Base-by-base conservation (phyloP, 2,797 vertebrate genomes). In the Adrianichthys oophorus region DNA sequence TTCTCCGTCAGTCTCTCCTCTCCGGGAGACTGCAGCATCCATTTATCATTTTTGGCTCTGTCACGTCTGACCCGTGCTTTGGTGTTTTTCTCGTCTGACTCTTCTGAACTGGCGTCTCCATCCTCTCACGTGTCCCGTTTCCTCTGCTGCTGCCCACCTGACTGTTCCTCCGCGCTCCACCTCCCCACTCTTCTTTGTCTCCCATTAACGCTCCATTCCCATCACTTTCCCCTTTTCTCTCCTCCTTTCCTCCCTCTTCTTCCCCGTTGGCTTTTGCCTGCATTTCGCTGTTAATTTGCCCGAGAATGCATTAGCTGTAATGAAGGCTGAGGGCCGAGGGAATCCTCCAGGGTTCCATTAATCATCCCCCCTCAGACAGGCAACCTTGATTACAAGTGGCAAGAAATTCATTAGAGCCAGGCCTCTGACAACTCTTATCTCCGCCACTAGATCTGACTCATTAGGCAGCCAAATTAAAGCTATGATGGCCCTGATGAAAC, bases 351-450 rank as follows among this genome's bases (percentile, higher is more conserved):
- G 94, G 94, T 86, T 92, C 93, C 94, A 94, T 95, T 95, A 95
- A 96, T 95, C 95, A 95, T 94, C 84, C 88, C 90, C 93, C 94
- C 93, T 94, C 94, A 94, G 94, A 95, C 95, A 96, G 94, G 92
- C 93, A 93, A 94, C 94, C 94, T 95, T 96, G 95, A 96, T 96
- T 96, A 96, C 95, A 96, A 96, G 95, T 96, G 94, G 93, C 94
- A 96, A 95, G 94, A 96, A 95, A 96, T 96, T 96, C 95, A 96
- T 96, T 96, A 96, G 94, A 94, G 92, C 92, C 87, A 82, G 89
- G 93, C 93, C 93, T 93, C 93, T 96, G 95, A 96, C 95, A 96
- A 95, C 94, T 95, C 95, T 94, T 94, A 96, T 95, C 94, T 95
- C 93, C 92, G 92, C 94, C 92, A 92, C 92, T 93, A 93, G 94